A percentile compares a stretch with the other conserved stretches of the same genome.
Conservation (phyloP, 2,797 vertebrate species). For the Morelia viridis region DNA sequence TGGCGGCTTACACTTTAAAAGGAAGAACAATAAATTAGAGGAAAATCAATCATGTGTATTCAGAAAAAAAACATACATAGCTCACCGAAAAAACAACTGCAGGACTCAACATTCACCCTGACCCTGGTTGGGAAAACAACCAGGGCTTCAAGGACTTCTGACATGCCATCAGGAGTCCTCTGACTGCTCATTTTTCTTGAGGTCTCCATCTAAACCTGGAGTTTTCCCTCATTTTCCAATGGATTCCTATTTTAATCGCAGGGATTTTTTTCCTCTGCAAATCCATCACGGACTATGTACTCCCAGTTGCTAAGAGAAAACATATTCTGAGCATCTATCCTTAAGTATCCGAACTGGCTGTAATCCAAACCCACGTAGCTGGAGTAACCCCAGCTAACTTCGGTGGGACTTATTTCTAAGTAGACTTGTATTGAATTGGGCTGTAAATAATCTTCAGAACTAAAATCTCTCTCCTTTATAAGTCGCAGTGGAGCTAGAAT, state of each 20-base stretch:
- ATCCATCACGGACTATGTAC: not conserved
- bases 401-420: not conserved
- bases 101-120: too few relatives aligned
- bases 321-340: not conserved
- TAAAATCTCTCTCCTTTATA: not conserved
- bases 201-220: not conserved
- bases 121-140: too few relatives aligned
- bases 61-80: too few relatives aligned
- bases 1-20: too few relatives aligned
- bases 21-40: too few relatives aligned
- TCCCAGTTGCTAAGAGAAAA: not conserved
- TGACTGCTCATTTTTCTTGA: not conserved
- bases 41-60: too few relatives aligned
- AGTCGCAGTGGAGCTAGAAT: not conserved
- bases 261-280: not conserved
- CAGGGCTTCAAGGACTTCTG: too few relatives aligned
- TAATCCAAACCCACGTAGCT: not conserved
- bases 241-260: not conserved
- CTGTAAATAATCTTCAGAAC: not conserved
- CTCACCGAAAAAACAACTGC: too few relatives aligned
- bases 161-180: not conserved
- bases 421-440: not conserved
- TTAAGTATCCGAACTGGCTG: not conserved
- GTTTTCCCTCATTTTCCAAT: not conserved
- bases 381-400: not conserved